phyloP scores from a whole-genome alignment of 2,888 invertebrate species.

The Pyrochroa serraticornis region DNA sequence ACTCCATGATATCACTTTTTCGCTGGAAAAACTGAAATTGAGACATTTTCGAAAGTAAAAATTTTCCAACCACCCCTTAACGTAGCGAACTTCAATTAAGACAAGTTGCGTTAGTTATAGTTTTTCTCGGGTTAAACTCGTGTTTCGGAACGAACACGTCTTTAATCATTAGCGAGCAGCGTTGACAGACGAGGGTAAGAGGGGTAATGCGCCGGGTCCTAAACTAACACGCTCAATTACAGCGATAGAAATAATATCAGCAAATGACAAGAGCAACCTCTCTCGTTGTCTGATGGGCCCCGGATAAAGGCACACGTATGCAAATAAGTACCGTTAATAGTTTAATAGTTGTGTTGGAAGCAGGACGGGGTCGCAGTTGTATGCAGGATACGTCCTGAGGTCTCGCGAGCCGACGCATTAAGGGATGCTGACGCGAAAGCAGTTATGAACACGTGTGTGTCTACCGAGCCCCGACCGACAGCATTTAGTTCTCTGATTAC shows the following conservation, averaged over 20 bases:
- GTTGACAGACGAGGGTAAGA: slow-evolving; percentile 10
- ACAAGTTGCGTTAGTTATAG: too few relatives aligned
- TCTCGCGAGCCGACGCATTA: slow-evolving; percentile 43
- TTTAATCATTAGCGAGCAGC: slow-evolving; percentile 11
- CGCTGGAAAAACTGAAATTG: slow-evolving; percentile 12
- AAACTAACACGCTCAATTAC: slow-evolving; percentile 26
- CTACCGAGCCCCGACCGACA: slow-evolving; percentile 36
- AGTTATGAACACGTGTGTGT: slow-evolving; percentile 53
- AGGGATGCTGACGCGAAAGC: slow-evolving; percentile 45
- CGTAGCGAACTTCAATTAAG: neutral
- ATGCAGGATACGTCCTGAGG: slow-evolving; percentile 43
- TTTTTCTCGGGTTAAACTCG: too few relatives aligned
- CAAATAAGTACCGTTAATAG: slow-evolving; percentile 50
- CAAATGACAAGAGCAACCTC: slow-evolving; percentile 14
- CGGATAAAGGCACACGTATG: slow-evolving; percentile 38
- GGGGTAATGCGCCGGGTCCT: slow-evolving; percentile 10
- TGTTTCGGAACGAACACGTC: neutral
- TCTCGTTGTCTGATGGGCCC: slow-evolving; percentile 4
- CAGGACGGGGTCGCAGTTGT: slow-evolving; percentile 32
- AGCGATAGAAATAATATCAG: slow-evolving; percentile 25
- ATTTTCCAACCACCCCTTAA: neutral
- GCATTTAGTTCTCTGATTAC: slow-evolving; percentile 53
- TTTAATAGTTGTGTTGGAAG: slow-evolving; percentile 46
- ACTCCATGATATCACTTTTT: slow-evolving; percentile 25
- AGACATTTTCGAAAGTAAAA: slow-evolving; percentile 13